A percentile compares a stretch with the other conserved stretches of the same genome.
Evolutionary conservation across 2,888 invertebrate genomes (phyloP).

Genomic region (Heliconius erato): DNA sequence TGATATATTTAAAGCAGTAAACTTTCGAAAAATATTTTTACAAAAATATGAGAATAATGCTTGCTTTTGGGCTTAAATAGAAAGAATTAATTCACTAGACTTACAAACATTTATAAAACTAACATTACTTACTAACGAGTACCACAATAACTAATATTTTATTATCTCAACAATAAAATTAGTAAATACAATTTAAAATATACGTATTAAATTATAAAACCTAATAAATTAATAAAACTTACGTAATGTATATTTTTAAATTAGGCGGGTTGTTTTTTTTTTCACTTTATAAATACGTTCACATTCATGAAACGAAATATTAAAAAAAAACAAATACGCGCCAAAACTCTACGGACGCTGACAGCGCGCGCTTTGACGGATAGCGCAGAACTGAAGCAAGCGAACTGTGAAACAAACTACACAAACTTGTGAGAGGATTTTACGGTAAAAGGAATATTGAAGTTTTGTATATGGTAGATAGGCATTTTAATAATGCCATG

Average conservation of each 20-base stretch:
- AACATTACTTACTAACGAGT: not conserved
- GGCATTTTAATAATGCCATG: too few species aligned
- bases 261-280: not conserved
- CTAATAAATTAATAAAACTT: not conserved
- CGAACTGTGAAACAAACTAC: conserved; percentile 8
- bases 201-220: not conserved
- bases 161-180: not conserved
- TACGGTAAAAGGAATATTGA: not conserved
- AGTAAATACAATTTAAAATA: not conserved
- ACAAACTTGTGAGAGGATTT: conserved; percentile 8
- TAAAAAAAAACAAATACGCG: conserved; percentile 31
- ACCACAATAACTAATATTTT: not conserved
- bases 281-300: conserved; percentile 25
- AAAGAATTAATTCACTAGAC: not conserved
- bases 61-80: not conserved
- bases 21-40: not conserved
- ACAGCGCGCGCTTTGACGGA: conserved; percentile 32
- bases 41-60: not conserved
- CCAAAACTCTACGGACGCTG: conserved; percentile 32
- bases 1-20: not conserved
- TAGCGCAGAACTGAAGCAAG: conserved; percentile 38
- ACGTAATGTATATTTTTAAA: not conserved
- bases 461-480: not conserved
- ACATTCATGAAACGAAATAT: conserved; percentile 13
- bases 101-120: not conserved